Evolutionary conservation across 1,140 invertebrate genomes (phyloP), one percentile per base, ranked within the genome.

Genomic region (Nasonia giraulti): DNA sequence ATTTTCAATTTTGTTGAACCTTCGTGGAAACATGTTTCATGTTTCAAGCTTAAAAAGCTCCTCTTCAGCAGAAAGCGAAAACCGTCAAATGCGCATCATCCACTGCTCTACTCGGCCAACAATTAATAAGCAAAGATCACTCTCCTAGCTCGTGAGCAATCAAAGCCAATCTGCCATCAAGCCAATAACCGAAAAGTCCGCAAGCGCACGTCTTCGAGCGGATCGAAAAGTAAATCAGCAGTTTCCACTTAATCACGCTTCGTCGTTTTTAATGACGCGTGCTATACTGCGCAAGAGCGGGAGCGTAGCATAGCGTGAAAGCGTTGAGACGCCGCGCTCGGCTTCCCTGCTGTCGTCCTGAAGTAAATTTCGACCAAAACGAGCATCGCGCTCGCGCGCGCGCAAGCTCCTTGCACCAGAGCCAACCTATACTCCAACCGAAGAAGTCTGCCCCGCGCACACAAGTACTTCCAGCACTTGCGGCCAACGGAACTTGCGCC

Each of bases 391-490:
- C 33, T 2, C 33, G 33, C 33, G 27, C 69, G 69, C 14, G 62
- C 44, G 10, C 12, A 10, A 17, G 14, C 27, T 81, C 23, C 23
- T 81, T 81, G 80, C 44, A 2, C 17, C 14, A 40, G 14, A 73
- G 47, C 10, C 47, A 37, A 37, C 33, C 40, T 44, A 44, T 44
- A 44, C 40, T 44, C 40, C 10, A 44, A 4, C 40, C 40, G 40
- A 44, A 44, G 40, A 44, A 44, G 40, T 44, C 40, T 10, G 7
- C 40, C 40, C 8, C 27, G 27, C 66, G 23, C 66, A 68, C 47
- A 50, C 76, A 79, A 80, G 77, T 74, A 80, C 69, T 84, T 80
- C 76, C 76, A 69, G 77, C 44, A 80, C 77, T 79, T 80, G 50
- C n/a, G 77, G 77, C 68, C 10, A 33, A 66, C 50, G 73, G 11